Evolutionary conservation across 2,797 vertebrate genomes (phyloP).

Genomic region (Rhynchonycteris naso): DNA sequence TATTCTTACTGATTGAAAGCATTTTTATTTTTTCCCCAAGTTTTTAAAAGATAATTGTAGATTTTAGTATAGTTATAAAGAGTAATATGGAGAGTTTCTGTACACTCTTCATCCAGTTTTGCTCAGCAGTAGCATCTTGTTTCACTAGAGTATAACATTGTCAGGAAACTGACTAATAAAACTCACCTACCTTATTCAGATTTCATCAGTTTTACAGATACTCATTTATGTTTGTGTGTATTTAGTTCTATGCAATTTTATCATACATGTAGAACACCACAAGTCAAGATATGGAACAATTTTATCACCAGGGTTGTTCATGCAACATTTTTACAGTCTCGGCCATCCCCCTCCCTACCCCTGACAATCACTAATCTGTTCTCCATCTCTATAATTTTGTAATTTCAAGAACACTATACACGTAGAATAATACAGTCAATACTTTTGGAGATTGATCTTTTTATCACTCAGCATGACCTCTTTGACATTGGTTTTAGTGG

Average conservation of each 20-base stretch:
- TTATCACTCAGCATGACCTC: background rate
- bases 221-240: background rate
- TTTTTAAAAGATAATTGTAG: background rate
- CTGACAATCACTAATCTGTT: background rate
- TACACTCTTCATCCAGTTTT: background rate
- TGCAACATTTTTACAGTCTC: background rate
- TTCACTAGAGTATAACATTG: background rate
- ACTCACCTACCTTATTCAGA: background rate
- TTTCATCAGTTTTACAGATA: background rate
- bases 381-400: background rate
- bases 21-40: background rate
- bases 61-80: background rate
- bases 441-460: background rate
- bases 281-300: background rate
- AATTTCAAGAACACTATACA: background rate
- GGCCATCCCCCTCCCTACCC: background rate
- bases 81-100: background rate
- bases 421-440: background rate
- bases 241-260: background rate
- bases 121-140: background rate
- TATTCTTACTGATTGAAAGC: background rate
- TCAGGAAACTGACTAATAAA: background rate
- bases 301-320: background rate
- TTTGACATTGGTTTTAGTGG: background rate
- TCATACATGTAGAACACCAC: background rate